These are phyloP conservation scores for Cephalopterus ornatus DNA, from an alignment of 2,113 vertebrate genomes.

Conservation along the genomic window DNA sequence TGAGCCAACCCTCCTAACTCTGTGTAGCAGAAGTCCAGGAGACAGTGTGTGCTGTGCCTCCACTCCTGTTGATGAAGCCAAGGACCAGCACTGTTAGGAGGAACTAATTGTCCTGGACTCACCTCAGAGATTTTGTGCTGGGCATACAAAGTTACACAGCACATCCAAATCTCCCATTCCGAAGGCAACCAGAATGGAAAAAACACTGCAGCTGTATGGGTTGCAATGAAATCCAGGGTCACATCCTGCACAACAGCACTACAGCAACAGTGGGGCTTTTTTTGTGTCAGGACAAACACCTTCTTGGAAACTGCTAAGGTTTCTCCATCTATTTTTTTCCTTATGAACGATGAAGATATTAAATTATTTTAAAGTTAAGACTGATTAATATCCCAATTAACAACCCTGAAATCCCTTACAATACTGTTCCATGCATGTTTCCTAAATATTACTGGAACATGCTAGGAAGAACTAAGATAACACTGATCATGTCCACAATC, in stretches of 20 bases:
- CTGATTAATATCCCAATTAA: not conserved
- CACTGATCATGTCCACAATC: not conserved
- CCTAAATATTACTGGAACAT: not conserved
- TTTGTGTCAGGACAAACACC: not conserved
- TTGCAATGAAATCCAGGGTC: not conserved
- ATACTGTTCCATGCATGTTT: not conserved
- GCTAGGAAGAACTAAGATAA: not conserved
- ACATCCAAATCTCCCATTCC: not conserved
- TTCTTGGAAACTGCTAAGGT: not conserved
- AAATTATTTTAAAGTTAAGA: not conserved
- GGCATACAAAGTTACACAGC: not conserved
- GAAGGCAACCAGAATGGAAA: not conserved
- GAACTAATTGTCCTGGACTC: not conserved
- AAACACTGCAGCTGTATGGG: not conserved
- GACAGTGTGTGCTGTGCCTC: fast-evolving
- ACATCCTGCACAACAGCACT: not conserved
- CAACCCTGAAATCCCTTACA: not conserved
- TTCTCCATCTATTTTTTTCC: not conserved
- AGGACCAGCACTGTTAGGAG: not conserved
- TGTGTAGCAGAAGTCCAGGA: not conserved
- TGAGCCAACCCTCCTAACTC: not conserved
- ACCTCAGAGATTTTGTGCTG: not conserved
- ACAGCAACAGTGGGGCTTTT: fast-evolving
- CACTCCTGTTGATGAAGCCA: not conserved
- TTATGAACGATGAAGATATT: not conserved